Evolutionary conservation across 2,797 vertebrate species (phyloP).

Genomic region (Betta splendens): DNA sequence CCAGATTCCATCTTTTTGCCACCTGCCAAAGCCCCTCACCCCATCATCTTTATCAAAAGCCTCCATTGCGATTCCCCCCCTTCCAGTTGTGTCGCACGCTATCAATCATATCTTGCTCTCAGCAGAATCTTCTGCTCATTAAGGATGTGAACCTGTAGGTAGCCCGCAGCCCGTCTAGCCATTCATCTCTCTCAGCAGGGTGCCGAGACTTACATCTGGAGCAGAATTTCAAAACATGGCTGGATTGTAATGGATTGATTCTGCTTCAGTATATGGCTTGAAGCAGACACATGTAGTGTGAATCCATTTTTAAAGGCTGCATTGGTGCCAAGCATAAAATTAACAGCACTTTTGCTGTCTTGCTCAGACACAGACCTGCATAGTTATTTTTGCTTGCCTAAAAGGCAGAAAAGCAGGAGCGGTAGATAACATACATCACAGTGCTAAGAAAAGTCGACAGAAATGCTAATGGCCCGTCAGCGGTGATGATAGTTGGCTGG

Average conservation of each 20-base stretch:
- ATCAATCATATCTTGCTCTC: slow-evolving; percentile 74
- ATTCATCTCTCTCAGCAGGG: slow-evolving; percentile 72
- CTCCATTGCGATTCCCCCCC: slow-evolving; percentile 51
- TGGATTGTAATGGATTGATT: too few species aligned
- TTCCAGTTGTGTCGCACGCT: slow-evolving; percentile 54
- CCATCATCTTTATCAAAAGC: slow-evolving; percentile 61
- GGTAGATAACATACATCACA: slow-evolving; percentile 4
- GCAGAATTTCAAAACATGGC: slow-evolving; percentile 61
- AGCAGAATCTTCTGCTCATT: slow-evolving; percentile 73
- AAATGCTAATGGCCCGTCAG: slow-evolving; percentile 14
- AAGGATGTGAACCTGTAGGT: slow-evolving; percentile 74
- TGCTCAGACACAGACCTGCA: slow-evolving; percentile 16
- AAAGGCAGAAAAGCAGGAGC: slow-evolving; percentile 33
- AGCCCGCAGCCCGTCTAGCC: slow-evolving; percentile 61
- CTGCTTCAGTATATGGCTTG: slow-evolving; percentile 65
- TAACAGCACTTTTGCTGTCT: slow-evolving; percentile 28
- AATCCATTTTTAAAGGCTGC: slow-evolving; percentile 42
- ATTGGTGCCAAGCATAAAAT: slow-evolving; percentile 41
- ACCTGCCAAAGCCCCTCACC: slow-evolving; percentile 56
- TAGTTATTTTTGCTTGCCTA: slow-evolving; percentile 21
- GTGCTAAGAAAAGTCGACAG: slow-evolving; percentile 13
- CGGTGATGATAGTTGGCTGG: slow-evolving; percentile 37
- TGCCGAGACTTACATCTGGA: slow-evolving; percentile 68
- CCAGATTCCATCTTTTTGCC: slow-evolving; percentile 65
- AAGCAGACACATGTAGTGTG: slow-evolving; percentile 38